Conservation (phyloP, 2,113 vertebrate genomes). For the Sinocyclocheilus anshuiensis region DNA sequence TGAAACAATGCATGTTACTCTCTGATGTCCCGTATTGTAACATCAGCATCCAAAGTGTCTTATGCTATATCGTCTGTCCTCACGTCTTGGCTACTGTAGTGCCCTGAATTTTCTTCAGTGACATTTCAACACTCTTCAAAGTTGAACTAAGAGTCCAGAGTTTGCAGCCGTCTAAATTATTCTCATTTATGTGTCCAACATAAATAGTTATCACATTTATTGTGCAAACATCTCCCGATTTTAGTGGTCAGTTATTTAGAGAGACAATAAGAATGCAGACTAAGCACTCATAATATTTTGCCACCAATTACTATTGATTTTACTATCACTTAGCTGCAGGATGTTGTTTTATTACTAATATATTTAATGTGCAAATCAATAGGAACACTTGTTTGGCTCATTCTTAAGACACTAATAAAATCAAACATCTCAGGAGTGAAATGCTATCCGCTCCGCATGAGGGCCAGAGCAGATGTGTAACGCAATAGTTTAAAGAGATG, state of each 20-base stretch:
- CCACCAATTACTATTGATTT: constrained; percentile 99
- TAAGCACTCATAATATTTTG: constrained; percentile 98
- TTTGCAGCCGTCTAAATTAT: constrained; percentile 67
- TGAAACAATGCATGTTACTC: not conserved
- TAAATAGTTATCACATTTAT: constrained; percentile 78
- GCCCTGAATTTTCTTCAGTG: not conserved
- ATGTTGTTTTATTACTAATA: constrained; percentile 99
- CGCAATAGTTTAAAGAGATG: constrained; percentile 80
- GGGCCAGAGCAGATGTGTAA: constrained; percentile 83
- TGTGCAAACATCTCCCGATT: constrained; percentile 67
- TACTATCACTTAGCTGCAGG: constrained; percentile 94
- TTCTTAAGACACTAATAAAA: constrained; percentile 92
- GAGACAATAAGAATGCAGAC: constrained; percentile 87
- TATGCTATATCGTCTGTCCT: not conserved
- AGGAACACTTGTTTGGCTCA: constrained; percentile 96
- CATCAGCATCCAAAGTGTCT: not conserved
- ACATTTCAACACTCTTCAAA: not conserved
- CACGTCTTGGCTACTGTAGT: not conserved
- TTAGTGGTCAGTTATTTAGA: constrained; percentile 73
- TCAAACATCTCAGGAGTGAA: constrained; percentile 87
- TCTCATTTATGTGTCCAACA: constrained; percentile 72
- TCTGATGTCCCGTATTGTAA: not conserved
- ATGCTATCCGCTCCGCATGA: constrained; percentile 83
- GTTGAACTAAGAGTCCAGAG: not conserved
- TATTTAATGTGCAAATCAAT: constrained; percentile 99